Conservation (phyloP, 2,113 vertebrate genomes). For the Axis porcinus region DNA sequence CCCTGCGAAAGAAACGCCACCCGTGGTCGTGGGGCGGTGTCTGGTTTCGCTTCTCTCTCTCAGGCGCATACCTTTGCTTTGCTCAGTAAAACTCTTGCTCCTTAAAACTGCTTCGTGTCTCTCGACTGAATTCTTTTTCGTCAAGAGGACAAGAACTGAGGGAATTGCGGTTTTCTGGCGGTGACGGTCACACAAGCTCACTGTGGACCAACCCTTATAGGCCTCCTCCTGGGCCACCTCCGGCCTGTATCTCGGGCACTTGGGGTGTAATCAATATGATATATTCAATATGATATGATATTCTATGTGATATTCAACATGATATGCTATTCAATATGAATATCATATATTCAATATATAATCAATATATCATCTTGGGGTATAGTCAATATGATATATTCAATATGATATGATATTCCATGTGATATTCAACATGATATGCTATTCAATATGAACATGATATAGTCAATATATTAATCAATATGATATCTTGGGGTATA, state of each 20-base stretch:
- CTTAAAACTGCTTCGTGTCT: not conserved
- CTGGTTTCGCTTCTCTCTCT: not conserved
- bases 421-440: not conserved
- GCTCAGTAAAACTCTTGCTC: not conserved
- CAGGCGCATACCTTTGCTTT: not conserved
- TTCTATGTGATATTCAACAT: not conserved
- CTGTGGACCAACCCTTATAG: no score
- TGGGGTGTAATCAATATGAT: not conserved
- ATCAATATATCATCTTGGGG: not conserved
- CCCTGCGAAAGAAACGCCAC: accelerated
- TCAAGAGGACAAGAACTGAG: not conserved
- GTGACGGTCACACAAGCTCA: not conserved
- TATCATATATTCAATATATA: not conserved
- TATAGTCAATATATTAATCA: not conserved
- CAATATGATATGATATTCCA: not conserved
- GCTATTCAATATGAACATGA: not conserved
- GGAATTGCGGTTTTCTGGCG: not conserved
- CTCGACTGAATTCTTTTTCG: not conserved
- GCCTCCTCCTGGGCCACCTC: no score
- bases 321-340: not conserved
- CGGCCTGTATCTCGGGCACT: not conserved
- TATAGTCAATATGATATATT: not conserved
- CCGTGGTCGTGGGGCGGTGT: accelerated
- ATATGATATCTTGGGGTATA: not conserved
- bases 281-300: not conserved